Evolutionary conservation across 1,140 invertebrate genomes (phyloP), one percentile per base, ranked within the genome.

Genomic region (Psilanteris sp.): DNA sequence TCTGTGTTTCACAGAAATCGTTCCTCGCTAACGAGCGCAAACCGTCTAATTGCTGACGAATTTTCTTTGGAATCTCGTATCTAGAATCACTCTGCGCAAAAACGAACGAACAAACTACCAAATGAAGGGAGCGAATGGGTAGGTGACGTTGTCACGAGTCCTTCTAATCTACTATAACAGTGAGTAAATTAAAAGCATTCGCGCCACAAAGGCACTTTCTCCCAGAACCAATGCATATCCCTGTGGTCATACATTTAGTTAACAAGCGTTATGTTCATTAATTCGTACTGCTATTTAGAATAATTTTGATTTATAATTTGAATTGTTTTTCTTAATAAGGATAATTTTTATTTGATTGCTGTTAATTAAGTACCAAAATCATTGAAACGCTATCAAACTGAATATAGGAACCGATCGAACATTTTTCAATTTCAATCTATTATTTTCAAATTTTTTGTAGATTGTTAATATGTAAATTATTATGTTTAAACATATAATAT

Each of bases 181-280:
- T 59, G 50, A 57, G 74, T 66, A 76, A 81, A 81, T 81, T 81
- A 78, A 77, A 77, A 77, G 77, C 74, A 71, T 79, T 79, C 75
- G 68, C 71, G 62, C 70, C 59, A 79, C 77, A 81, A 81, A 81
- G 79, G 62, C 44, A 39, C 68, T 62, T 74, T 74, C 64, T 20
- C 22, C 14, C 15, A 7, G 26, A 20, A 8, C 20, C 37, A 11
- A 27, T 52, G 43, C 27, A 52, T 59, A 52, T 15, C n/a, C n/a
- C 15, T 46, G 62, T 22, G 44, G 54, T 37, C 36, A 59, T 52
- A 34, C 46, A 59, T 52, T 39, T 62, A 55, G 59, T 74, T 80
- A 78, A 77, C 76, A 78, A 68, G 72, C 72, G 64, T 78, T 70
- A 78, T 78, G 76, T 77, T 50, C 61, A 52, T 66, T 66, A 43